Base-by-base conservation (phyloP, 2,888 invertebrate species). In the Mythimna lalbum region DNA sequence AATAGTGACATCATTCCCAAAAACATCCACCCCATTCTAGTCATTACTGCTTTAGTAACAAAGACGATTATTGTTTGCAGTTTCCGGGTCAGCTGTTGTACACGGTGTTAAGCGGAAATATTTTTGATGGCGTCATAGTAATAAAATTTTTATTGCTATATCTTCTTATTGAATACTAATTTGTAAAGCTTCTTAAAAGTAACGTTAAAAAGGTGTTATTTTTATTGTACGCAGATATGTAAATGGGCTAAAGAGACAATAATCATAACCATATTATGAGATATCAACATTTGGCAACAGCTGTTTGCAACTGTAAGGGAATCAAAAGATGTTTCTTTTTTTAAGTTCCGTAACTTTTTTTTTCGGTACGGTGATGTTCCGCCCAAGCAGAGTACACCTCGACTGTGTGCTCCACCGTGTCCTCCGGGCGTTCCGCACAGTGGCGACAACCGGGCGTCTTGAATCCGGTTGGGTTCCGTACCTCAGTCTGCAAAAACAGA, bases 111-210 rank as follows among this genome's bases (percentile, higher is more conserved):
- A 65, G 47, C 67, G 71, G 69, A 82, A 73, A 71, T 81, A 65
- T 80, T 63, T 68, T 74, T 72, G 70, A 78, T 82, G 14, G 27
- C 61, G 69, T 77, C 81, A 75, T 60, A 39, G 75, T 43, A 62
- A 79, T 79, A 82, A 82, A 69, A 64, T 9, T 4, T 78, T 82
- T 74, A 83, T 65, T 9, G 27, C 59, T 65, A n/a, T 59, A 67
- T 75, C 21, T 57, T 78, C 63, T 12, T 19, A 67, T 33, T 59
- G 69, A 55, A 81, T 84, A 78, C 65, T 82, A 76, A 82, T 65
- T 53, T 52, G 31, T 56, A 61, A 27, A 59, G 14, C 23, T 74
- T 69, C 59, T 67, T 63, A 47, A 47, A 66, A 53, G 14, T 52
- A 49, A 67, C 14, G 27, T 55, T 10, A 5, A 39, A 27, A 67